phyloP scores from a whole-genome alignment of 2,797 vertebrate species.

The Brachyrhaphis roseni region DNA sequence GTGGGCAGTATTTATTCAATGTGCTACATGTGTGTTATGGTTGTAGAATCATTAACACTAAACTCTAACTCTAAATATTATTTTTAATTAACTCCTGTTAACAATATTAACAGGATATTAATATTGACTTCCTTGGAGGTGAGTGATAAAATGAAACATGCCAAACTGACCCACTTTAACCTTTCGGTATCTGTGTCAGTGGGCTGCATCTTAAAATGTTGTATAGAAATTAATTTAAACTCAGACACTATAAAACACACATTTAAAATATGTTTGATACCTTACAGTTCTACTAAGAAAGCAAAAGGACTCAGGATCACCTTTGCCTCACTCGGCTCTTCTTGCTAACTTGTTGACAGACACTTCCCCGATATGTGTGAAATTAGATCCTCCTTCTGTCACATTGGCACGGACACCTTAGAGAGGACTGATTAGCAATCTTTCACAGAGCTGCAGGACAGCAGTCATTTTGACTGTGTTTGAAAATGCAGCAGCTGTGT shows the following conservation, averaged over 20 bases:
- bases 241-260: neutral
- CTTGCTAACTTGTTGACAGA: conserved; percentile 14
- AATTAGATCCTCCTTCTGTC: conserved; percentile 29
- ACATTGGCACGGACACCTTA: conserved; percentile 26
- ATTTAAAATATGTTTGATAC: neutral
- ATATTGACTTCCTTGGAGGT: no score
- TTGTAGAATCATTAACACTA: neutral
- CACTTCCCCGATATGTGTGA: conserved; percentile 20
- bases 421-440: conserved; percentile 40
- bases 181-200: neutral
- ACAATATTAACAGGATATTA: no score
- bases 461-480: conserved; percentile 40
- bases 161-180: neutral
- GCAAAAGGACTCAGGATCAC: neutral
- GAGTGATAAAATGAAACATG: neutral
- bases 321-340: neutral
- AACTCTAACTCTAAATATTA: neutral
- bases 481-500: conserved; percentile 44
- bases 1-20: neutral
- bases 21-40: neutral
- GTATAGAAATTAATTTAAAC: neutral
- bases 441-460: conserved; percentile 43
- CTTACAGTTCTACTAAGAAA: neutral
- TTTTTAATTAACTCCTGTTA: neutral
- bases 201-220: neutral